Conservation (phyloP, 1,140 invertebrate species). For the Camponotus vicinus region DNA sequence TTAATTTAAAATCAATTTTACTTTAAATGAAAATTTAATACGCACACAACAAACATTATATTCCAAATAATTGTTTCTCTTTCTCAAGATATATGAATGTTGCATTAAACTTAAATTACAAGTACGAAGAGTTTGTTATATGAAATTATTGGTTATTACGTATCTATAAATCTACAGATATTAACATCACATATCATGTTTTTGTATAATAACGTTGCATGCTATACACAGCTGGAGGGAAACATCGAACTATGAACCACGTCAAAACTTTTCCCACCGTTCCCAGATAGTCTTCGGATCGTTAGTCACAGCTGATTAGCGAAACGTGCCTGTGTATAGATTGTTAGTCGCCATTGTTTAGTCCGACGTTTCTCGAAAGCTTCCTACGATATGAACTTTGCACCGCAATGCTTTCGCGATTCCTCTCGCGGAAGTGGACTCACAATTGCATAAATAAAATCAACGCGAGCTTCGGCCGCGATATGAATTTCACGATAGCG, state of each 20-base stretch:
- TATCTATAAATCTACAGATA: constrained; percentile 37
- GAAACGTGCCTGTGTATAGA: constrained; percentile 77
- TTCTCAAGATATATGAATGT: background rate
- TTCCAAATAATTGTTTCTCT: constrained; percentile 26
- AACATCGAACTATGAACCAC: background rate
- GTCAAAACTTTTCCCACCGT: constrained; percentile 63
- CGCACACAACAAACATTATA: background rate
- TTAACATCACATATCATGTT: constrained; percentile 40
- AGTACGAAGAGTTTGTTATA: background rate
- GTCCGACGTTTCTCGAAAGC: constrained; percentile 30
- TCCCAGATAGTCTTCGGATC: constrained; percentile 61
- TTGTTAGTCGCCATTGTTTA: constrained; percentile 61
- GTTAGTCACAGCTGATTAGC: constrained; percentile 73
- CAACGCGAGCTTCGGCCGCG: background rate
- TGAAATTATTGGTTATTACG: constrained; percentile 29
- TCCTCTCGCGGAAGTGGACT: background rate
- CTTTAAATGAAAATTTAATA: background rate
- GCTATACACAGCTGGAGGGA: background rate
- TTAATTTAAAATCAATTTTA: background rate
- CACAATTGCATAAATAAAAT: background rate
- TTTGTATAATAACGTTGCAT: constrained; percentile 43
- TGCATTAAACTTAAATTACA: constrained; percentile 26
- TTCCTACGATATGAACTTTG: background rate
- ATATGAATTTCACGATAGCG: background rate
- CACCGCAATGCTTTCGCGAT: background rate